phyloP scores from a whole-genome alignment of 2,888 invertebrate species.

The Polietes domitor region DNA sequence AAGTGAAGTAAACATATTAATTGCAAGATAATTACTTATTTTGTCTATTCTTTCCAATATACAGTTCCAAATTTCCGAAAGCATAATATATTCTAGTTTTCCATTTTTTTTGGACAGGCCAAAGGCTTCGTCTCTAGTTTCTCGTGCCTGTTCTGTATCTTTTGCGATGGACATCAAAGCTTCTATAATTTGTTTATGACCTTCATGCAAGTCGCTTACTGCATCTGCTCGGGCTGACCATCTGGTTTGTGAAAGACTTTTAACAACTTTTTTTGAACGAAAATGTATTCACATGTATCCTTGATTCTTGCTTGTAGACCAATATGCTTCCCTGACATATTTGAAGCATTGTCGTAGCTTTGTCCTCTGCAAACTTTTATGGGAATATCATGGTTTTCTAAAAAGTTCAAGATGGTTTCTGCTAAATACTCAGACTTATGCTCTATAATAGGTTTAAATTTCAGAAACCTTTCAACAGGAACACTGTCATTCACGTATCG shows the following conservation, averaged over 20 bases:
- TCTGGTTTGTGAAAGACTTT: not conserved
- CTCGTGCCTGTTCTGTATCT: no score
- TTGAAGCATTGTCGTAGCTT: not conserved
- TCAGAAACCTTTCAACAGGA: not conserved
- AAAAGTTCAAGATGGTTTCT: slow-evolving; percentile 1
- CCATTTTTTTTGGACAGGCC: not conserved
- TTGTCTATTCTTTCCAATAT: slow-evolving; percentile 20
- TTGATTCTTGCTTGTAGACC: not conserved
- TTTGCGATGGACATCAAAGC: no score
- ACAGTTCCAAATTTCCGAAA: no score
- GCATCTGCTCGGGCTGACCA: not conserved
- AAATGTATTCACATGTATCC: not conserved
- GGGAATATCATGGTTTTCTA: slow-evolving; percentile 2
- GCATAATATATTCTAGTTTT: no score
- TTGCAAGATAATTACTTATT: slow-evolving; percentile 10
- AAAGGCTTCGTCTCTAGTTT: not conserved
- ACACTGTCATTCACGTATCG: not conserved
- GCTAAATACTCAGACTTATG: not conserved
- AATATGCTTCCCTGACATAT: not conserved
- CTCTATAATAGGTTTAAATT: not conserved
- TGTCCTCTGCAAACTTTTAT: slow-evolving; percentile 7
- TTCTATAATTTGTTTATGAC: not conserved
- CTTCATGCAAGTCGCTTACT: not conserved
- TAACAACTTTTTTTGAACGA: not conserved
- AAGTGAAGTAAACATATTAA: not conserved